Base-by-base conservation (phyloP, 2,888 invertebrate species). In the Iselma pallidipennis region DNA sequence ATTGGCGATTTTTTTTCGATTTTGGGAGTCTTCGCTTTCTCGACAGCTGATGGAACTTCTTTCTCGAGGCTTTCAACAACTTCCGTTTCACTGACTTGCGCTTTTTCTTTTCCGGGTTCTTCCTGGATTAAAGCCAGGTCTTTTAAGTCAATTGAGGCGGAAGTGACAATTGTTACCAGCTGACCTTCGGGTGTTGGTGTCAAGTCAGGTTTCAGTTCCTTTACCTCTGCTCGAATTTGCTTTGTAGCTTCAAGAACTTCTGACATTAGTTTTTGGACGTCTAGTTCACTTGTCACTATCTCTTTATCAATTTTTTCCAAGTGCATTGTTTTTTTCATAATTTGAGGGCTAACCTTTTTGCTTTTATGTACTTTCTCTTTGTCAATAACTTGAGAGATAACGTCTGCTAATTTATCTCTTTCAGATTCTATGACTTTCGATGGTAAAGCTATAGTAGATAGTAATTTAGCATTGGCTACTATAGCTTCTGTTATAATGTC, bases 111-210 rank as follows among this genome's bases (percentile, higher is more conserved):
- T 26, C 14, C 45, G 25, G 19, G 49, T 64, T 71, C 66, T 69
- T 76, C 72, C 19, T 67, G 62, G 25, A 74, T 73, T 65, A 68
- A 62, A 59, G 68, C 67, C 51, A 72, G 49, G 49, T 74, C 73
- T 61, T 66, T 65, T 16, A 72, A 72, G 55, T 76, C 75, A 19
- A 58, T 56, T 12, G 74, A 72, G 4, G 66, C 51, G 3, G 76
- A 71, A 14, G 76, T 75, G 49, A 80, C 57, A 57, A 82, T 73
- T 33, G 77, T 75, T 33, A 81, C 70, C 21, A 79, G 62, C 59
- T 81, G 80, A 6, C 82, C 82, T 68, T 83, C 83, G 2, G 83
- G 83, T 2, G 83, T 84, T n/a, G 83, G 83, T 2, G 83, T 84
- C 58, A 84, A 71, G 69, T 84, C 83, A n/a, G 84, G 84, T 72